Percentiles rank a stretch among this genome's conserved stretches.
Evolutionary conservation across 2,888 invertebrate genomes (phyloP).

Genomic region (Drosophila prostipennis): DNA sequence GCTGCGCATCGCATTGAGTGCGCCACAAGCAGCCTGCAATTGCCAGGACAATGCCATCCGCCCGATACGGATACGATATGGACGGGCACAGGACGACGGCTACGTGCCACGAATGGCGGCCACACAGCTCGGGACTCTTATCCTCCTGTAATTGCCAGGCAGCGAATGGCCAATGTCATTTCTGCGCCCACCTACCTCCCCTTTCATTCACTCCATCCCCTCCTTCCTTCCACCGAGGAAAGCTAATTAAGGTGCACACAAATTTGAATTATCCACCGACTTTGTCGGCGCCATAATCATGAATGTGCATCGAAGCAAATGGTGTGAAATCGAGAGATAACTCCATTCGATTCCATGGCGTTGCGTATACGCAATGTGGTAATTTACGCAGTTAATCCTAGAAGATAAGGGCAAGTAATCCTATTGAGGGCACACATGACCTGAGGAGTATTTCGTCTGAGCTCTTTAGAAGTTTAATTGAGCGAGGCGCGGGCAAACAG

Average conservation of each 20-base stretch:
- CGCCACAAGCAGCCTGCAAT: conserved; percentile 56
- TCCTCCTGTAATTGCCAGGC: conserved; percentile 61
- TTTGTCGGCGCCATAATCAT: conserved; percentile 49
- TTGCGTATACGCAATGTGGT: conserved; percentile 26
- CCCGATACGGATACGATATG: conserved; percentile 25
- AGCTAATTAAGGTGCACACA: conserved; percentile 77
- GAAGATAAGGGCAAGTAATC: conserved; percentile 13
- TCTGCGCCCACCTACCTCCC: background rate
- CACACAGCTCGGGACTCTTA: background rate
- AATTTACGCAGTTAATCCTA: conserved; percentile 1
- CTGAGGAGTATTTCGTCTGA: background rate
- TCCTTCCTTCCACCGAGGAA: conserved; percentile 38
- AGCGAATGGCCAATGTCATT: conserved; percentile 55
- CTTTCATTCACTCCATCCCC: too few species aligned
- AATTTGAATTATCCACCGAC: conserved; percentile 69
- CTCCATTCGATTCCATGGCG: background rate
- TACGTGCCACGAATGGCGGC: conserved; percentile 53
- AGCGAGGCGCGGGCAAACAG: background rate
- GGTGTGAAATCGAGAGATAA: conserved; percentile 58
- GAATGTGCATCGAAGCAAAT: conserved; percentile 53
- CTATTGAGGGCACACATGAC: background rate
- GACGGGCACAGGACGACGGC: conserved; percentile 60
- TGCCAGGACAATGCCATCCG: conserved; percentile 54
- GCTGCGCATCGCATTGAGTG: conserved; percentile 58
- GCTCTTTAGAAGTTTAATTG: conserved; percentile 17